A percentile compares a stretch with the other conserved stretches of the same genome.
Evolutionary conservation across 2,888 invertebrate species (phyloP).

Genomic region (Caenorhabditis parvicauda): DNA sequence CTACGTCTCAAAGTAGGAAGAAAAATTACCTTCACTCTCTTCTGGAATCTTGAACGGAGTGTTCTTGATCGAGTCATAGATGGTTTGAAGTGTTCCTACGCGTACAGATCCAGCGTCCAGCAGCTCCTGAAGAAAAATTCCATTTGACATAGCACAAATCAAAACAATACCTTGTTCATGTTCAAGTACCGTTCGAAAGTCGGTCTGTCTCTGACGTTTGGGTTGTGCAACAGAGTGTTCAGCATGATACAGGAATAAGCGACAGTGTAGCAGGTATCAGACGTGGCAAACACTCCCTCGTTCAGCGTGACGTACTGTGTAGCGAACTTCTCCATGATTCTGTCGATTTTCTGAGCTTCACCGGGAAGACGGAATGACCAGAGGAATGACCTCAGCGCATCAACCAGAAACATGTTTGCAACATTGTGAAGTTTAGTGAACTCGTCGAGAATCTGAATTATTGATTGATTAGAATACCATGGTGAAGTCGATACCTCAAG

Average conservation of each 20-base stretch:
- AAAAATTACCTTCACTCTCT: constrained; percentile 6
- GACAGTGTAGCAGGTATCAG: constrained; percentile 39
- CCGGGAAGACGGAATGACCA: constrained; percentile 44
- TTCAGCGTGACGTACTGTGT: constrained; percentile 23
- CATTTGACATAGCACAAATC: neutral
- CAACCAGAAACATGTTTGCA: constrained; percentile 33
- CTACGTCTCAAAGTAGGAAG: neutral
- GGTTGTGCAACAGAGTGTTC: constrained; percentile 47
- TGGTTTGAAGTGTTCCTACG: neutral
- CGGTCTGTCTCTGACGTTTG: constrained; percentile 41
- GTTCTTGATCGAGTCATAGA: constrained; percentile 9
- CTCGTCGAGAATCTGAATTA: constrained; percentile 18
- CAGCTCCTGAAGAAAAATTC: constrained; percentile 10
- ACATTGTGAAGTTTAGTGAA: constrained; percentile 37
- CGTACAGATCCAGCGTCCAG: constrained; percentile 12
- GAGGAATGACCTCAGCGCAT: constrained; percentile 30
- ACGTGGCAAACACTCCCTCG: constrained; percentile 17
- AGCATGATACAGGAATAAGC: constrained; percentile 47
- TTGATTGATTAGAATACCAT: neutral
- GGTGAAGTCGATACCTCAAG: constrained; percentile 11
- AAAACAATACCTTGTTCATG: constrained; percentile 23
- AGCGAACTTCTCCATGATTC: constrained; percentile 37
- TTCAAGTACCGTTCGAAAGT: constrained; percentile 32
- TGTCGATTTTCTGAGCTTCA: constrained; percentile 46
- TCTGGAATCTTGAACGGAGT: constrained; percentile 27